Evolutionary conservation across 2,797 vertebrate species (phyloP), one percentile per base, ranked within the genome.

Genomic region (Gobio occitaniae): DNA sequence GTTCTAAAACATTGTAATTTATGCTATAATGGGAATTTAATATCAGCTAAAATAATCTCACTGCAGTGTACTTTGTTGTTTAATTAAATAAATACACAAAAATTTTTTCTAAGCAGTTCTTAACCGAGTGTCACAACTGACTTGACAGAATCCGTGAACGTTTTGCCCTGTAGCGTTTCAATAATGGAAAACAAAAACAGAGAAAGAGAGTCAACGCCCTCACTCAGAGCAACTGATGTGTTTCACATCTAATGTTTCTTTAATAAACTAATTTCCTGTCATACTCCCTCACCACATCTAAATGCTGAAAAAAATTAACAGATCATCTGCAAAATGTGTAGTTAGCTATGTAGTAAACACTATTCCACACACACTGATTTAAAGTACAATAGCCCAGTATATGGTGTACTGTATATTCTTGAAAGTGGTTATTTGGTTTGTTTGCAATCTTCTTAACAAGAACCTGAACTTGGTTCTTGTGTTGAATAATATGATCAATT

Each of bases 231-330:
- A 70, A 50, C 36, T 19, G 65, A 69, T 66, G 69, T 29, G 25
- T 10, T 36, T n/a, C 68, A 7, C 41, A 36, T 79, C 66, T 32
- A 61, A 88, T 77, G 2, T 86, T 84, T 84, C 17, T 78, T 59
- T 82, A 54, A 88, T 84, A 63, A 77, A 63, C 10, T 17, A 2
- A 41, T 86, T 80, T 79, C 81, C 81, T 68, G 41, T 61, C 52
- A 63, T 61, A n/a, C 17, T 29, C 50, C 59, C 70, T 75, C 59
- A 59, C 16, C 25, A 54, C 48, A 15, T 59, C 29, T 48, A 65
- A 16, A 32, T 65, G 63, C 63, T 65, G 15, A 65, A 65, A 59
- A 25, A 75, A 54, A 63, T 2, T 2, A 10, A 48, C 66, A 21
- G 6, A 21, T 69, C 17, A 21, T 21, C 66, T 21, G 25, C 25